Percentiles rank a stretch among this genome's conserved stretches.
phyloP scores from a whole-genome alignment of 2,797 vertebrate species.

The Anguilla pacifica region DNA sequence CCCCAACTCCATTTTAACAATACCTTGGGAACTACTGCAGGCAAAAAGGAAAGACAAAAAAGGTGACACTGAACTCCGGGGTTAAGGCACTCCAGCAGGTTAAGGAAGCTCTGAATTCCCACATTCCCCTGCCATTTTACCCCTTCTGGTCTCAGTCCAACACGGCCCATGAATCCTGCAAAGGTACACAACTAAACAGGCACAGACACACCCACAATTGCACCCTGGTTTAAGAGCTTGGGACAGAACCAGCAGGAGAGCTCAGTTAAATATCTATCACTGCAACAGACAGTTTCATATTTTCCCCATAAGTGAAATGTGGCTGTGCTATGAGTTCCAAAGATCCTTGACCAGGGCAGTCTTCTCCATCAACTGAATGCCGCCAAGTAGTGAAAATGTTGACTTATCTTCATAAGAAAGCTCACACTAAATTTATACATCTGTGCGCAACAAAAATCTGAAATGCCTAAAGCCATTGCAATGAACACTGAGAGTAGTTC shows the following conservation, averaged over 20 bases:
- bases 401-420: not conserved
- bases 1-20: too few relatives aligned
- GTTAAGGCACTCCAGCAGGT: too few relatives aligned
- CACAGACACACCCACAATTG: not conserved
- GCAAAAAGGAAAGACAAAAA: too few relatives aligned
- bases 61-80: too few relatives aligned
- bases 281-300: too few relatives aligned
- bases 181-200: not conserved
- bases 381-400: not conserved
- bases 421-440: not conserved
- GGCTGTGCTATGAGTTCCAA: not conserved
- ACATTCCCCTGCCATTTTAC: not conserved
- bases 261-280: too few relatives aligned
- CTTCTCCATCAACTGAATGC: not conserved
- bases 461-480: not conserved
- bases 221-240: not conserved
- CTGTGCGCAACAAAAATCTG: not conserved
- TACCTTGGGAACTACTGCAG: too few relatives aligned
- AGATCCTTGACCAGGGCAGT: not conserved
- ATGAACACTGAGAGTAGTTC: not conserved
- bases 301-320: too few relatives aligned
- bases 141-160: not conserved
- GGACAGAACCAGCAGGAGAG: not conserved
- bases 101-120: not conserved
- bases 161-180: not conserved